These are phyloP conservation scores for Lampris incognitus DNA, from an alignment of 2,113 vertebrate genomes.

Conservation along the genomic window DNA sequence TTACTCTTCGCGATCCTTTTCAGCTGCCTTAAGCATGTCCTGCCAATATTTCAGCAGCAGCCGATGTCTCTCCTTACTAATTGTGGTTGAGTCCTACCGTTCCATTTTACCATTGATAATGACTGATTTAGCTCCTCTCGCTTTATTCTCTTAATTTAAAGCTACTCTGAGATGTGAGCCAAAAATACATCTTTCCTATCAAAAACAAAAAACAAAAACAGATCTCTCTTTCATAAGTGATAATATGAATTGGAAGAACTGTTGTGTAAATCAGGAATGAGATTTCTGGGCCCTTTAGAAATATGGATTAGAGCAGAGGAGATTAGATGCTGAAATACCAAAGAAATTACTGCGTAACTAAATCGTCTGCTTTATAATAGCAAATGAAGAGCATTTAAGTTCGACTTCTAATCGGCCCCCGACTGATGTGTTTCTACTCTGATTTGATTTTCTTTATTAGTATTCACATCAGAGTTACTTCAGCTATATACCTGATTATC, in stretches of 20 bases:
- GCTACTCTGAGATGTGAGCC: slow-evolving; percentile 32
- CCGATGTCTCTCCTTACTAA: neutral
- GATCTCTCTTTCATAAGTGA: slow-evolving; percentile 18
- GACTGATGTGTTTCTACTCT: too few species aligned
- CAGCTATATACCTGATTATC: too few species aligned
- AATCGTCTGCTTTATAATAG: neutral
- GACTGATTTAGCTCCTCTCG: slow-evolving; percentile 16
- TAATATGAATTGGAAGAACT: slow-evolving; percentile 32
- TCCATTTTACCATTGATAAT: slow-evolving; percentile 21
- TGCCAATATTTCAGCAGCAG: too few species aligned
- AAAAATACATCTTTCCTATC: slow-evolving; percentile 29
- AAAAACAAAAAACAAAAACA: neutral
- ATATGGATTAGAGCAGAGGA: neutral
- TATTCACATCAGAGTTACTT: too few species aligned
- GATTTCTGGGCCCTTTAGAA: slow-evolving; percentile 13
- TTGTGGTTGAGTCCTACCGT: slow-evolving; percentile 1
- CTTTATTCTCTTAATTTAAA: slow-evolving; percentile 43
- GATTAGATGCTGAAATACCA: slow-evolving; percentile 1
- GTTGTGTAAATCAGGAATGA: slow-evolving; percentile 34
- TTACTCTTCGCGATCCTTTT: too few species aligned
- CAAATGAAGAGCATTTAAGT: neutral
- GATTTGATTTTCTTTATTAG: too few species aligned
- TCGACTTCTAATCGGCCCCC: too few species aligned
- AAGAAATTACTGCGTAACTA: slow-evolving; percentile 11
- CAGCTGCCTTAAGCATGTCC: too few species aligned